A percentile compares a stretch with the other conserved stretches of the same genome.
Conservation (phyloP, 2,888 invertebrate species). For the Orchesellides sinensis region DNA sequence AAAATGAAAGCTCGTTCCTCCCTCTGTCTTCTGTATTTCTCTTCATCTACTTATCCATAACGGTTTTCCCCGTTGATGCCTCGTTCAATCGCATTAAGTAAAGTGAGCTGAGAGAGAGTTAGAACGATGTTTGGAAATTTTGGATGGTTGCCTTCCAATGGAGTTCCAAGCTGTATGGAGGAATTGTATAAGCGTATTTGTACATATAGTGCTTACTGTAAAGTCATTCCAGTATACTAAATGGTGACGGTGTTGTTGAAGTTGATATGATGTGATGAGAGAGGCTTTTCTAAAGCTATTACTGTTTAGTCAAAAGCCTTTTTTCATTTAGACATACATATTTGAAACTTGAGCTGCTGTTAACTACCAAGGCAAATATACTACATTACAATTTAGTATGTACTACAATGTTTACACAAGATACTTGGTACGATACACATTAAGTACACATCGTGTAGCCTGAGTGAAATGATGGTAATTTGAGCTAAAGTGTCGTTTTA, state of each 20-base stretch:
- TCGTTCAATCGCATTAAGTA: conserved; percentile 64
- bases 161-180: not conserved
- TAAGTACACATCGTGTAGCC: not conserved
- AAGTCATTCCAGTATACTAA: too few species aligned
- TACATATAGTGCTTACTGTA: too few species aligned
- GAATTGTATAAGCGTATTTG: too few species aligned
- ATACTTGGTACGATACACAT: too few species aligned
- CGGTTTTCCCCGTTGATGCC: conserved; percentile 36
- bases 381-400: too few species aligned
- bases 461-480: conserved; percentile 51
- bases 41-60: not conserved
- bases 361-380: too few species aligned
- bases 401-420: too few species aligned
- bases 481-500: conserved; percentile 57
- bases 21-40: conserved; percentile 33
- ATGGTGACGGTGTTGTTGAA: not conserved
- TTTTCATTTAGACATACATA: too few species aligned
- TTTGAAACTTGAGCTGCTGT: too few species aligned
- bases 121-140: conserved; percentile 48
- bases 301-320: not conserved
- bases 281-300: not conserved
- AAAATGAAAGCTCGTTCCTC: conserved; percentile 61
- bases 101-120: conserved; percentile 54
- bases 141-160: conserved; percentile 53
- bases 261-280: conserved; percentile 10